Conservation (phyloP, 2,113 vertebrate species). For the Oryzias melastigma region DNA sequence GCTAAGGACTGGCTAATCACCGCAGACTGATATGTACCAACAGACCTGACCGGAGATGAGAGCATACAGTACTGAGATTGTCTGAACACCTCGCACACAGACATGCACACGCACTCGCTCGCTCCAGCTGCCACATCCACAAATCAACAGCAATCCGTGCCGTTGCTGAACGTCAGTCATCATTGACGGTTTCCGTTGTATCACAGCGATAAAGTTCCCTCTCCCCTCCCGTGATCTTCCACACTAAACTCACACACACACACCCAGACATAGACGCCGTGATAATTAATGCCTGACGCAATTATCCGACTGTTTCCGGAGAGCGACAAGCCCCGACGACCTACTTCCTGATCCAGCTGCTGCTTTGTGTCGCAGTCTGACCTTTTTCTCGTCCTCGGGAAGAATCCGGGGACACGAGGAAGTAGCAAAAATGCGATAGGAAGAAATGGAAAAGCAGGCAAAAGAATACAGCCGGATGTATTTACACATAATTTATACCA, state of each 20-base stretch:
- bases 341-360: slow-evolving; percentile 63
- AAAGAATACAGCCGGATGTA: slow-evolving; percentile 39
- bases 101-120: slow-evolving; percentile 28
- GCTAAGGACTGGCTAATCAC: slow-evolving; percentile 29
- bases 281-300: slow-evolving; percentile 42
- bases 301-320: slow-evolving; percentile 49
- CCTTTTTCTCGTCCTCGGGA: slow-evolving; percentile 37
- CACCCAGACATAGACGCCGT: slow-evolving; percentile 12
- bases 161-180: slow-evolving; percentile 35
- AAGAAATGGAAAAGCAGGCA: slow-evolving; percentile 54
- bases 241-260: too few relatives aligned
- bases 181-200: slow-evolving; percentile 34
- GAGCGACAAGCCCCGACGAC: slow-evolving; percentile 51
- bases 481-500: slow-evolving; percentile 57
- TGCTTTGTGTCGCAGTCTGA: slow-evolving; percentile 40
- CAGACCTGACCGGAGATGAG: slow-evolving; percentile 61
- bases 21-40: slow-evolving; percentile 60
- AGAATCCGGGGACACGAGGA: slow-evolving; percentile 22
- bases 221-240: not conserved
- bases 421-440: slow-evolving; percentile 53
- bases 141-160: slow-evolving; percentile 15
- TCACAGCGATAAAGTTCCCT: slow-evolving; percentile 28
- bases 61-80: slow-evolving; percentile 69
- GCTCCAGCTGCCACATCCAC: slow-evolving; percentile 43
- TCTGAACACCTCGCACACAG: slow-evolving; percentile 54